phyloP scores from a whole-genome alignment of 1,140 invertebrate species.

The Papilio dardanus region DNA sequence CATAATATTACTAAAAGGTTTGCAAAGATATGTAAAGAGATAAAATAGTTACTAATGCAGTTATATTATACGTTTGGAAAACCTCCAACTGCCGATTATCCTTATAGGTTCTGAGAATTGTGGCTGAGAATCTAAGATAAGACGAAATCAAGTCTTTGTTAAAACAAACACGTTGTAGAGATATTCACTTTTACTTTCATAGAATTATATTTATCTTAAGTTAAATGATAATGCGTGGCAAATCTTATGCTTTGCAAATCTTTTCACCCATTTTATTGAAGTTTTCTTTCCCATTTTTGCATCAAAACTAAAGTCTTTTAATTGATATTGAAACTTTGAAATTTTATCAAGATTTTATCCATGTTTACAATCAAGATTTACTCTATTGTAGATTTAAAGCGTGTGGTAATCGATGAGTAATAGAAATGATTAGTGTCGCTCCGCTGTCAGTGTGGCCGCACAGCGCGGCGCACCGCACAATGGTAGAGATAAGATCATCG shows the following conservation, averaged over 20 bases:
- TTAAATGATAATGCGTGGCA: not conserved
- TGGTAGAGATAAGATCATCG: constrained; percentile 45
- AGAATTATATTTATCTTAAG: not conserved
- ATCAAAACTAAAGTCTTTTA: not conserved
- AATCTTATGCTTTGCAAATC: not conserved
- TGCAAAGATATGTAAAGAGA: not conserved
- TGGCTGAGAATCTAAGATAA: not conserved
- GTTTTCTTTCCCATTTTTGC: not conserved
- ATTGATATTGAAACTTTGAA: not conserved
- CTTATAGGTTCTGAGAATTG: constrained; percentile 28
- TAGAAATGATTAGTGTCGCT: not conserved
- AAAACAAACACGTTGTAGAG: constrained; percentile 21
- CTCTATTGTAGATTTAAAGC: not conserved
- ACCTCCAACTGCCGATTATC: constrained; percentile 27
- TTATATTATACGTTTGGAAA: constrained; percentile 2
- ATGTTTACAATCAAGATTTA: not conserved
- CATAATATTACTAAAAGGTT: not conserved
- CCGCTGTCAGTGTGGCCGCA: constrained; percentile 29
- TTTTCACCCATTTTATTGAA: not conserved
- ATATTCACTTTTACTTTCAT: constrained; percentile 2
- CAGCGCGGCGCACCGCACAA: constrained; percentile 14
- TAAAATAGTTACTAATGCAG: constrained; percentile 25
- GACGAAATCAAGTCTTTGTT: constrained; percentile 11
- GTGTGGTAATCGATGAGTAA: constrained; percentile 24
- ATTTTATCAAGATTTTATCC: not conserved